Conservation (phyloP, 92 coral and sea anemone species). For the Chrysogorgia sp. region DNA sequence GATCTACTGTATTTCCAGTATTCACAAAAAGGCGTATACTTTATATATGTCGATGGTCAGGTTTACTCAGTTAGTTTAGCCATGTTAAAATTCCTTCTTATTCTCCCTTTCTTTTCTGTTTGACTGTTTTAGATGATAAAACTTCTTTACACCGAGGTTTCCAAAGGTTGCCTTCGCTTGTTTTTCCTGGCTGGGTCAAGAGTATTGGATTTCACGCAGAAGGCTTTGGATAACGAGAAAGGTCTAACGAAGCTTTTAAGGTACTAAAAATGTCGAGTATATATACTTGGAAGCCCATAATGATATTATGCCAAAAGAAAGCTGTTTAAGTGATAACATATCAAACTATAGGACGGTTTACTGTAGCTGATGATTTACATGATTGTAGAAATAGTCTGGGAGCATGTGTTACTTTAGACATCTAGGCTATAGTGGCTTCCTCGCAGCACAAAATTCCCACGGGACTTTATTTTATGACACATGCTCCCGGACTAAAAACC, state of each 20-base stretch:
- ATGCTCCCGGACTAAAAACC: too few relatives aligned
- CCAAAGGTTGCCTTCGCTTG: constrained; percentile 81
- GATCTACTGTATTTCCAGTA: background rate
- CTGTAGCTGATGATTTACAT: background rate
- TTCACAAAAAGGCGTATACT: background rate
- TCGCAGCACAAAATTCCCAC: too few relatives aligned
- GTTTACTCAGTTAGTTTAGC: too few relatives aligned
- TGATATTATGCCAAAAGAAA: too few relatives aligned
- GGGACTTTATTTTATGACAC: too few relatives aligned
- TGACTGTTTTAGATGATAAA: constrained; percentile 71
- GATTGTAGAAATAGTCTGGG: background rate
- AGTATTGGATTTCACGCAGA: constrained; percentile 76
- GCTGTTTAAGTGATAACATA: too few relatives aligned
- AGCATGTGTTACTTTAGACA: background rate
- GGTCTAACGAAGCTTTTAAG: constrained; percentile 79
- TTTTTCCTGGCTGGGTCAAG: constrained; percentile 88
- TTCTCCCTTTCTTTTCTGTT: background rate
- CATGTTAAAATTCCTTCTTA: too few relatives aligned
- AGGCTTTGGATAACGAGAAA: constrained; percentile 82
- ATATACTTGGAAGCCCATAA: background rate
- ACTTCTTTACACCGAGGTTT: constrained; percentile 83
- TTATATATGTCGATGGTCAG: too few relatives aligned
- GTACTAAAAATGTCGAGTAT: constrained; percentile 56
- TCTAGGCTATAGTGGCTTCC: too few relatives aligned
- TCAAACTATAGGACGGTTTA: too few relatives aligned